Evolutionary conservation across 1,140 invertebrate species (phyloP).

Genomic region (Trichonephila clavipes): DNA sequence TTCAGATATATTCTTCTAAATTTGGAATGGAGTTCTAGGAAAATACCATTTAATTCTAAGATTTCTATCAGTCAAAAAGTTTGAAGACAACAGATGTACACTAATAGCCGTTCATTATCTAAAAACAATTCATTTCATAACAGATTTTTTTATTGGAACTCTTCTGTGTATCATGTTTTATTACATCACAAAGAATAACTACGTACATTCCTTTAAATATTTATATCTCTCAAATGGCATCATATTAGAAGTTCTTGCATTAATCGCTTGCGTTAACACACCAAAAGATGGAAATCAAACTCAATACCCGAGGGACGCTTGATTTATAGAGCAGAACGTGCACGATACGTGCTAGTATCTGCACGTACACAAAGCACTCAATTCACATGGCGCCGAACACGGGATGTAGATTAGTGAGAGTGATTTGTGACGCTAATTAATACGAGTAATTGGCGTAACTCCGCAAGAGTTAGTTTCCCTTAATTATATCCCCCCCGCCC

Average conservation of each 20-base stretch:
- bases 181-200: neutral
- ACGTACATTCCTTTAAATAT: constrained; percentile 8
- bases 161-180: neutral
- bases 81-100: too few relatives aligned
- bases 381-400: neutral
- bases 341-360: neutral
- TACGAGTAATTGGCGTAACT: constrained; percentile 15
- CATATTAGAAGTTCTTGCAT: neutral
- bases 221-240: neutral
- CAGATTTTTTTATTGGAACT: neutral
- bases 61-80: too few relatives aligned
- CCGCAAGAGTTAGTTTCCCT: neutral
- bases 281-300: constrained; percentile 9
- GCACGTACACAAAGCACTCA: neutral
- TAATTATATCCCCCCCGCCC: neutral
- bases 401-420: neutral
- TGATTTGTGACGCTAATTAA: constrained; percentile 47
- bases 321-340: neutral
- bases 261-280: neutral
- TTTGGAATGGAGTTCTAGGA: too few relatives aligned
- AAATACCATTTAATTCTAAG: too few relatives aligned
- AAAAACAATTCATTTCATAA: neutral
- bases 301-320: constrained; percentile 18
- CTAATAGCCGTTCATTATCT: too few relatives aligned
- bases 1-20: too few relatives aligned